Percentiles rank a stretch among this genome's conserved stretches.
Conservation (phyloP, 2,888 invertebrate species). For the Seira musarum region DNA sequence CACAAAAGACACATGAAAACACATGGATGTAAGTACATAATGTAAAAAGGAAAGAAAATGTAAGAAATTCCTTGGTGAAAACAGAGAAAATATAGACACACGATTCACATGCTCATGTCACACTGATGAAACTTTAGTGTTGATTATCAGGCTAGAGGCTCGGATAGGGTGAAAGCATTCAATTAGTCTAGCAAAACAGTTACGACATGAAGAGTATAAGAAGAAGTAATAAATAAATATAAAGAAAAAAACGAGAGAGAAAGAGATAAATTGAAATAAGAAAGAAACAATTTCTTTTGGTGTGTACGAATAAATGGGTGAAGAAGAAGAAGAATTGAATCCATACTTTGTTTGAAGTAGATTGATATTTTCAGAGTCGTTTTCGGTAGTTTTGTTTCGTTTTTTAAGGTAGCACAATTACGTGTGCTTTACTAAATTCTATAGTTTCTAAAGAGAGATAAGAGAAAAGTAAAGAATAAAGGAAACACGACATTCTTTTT, state of each 20-base stretch:
- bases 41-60: background rate
- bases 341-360: background rate
- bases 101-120: background rate
- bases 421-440: background rate
- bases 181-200: background rate
- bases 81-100: background rate
- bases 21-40: background rate
- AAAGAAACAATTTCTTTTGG: background rate
- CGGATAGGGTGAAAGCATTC: constrained; percentile 10
- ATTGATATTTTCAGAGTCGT: constrained; percentile 10
- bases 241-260: background rate
- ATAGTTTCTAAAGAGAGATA: background rate
- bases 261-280: background rate
- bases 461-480: background rate
- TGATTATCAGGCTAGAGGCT: background rate
- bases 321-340: background rate
- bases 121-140: background rate
- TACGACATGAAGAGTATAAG: background rate
- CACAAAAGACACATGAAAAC: background rate
- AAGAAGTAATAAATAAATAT: background rate
- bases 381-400: background rate
- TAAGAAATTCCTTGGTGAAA: background rate
- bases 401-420: background rate
- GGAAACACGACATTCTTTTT: background rate
- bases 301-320: background rate